These are phyloP conservation scores for Atta texana DNA, from an alignment of 1,140 invertebrate species.

Conservation along the genomic window DNA sequence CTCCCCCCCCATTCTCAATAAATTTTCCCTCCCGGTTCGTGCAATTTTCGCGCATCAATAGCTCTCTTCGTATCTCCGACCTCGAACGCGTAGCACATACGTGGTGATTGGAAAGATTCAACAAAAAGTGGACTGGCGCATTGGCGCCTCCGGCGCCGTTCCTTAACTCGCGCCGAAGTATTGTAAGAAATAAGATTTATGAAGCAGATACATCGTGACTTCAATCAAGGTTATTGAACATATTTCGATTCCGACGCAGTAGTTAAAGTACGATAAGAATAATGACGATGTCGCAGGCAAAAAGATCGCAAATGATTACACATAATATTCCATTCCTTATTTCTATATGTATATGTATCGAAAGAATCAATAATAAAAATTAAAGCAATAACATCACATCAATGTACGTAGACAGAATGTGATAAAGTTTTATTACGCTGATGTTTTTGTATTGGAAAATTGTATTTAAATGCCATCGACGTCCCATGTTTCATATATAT, in stretches of 20 bases:
- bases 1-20: background rate
- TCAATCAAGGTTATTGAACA: constrained; percentile 32
- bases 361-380: constrained; percentile 22
- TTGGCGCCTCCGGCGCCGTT: constrained; percentile 12
- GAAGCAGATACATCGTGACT: constrained; percentile 43
- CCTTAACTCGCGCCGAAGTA: background rate
- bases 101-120: constrained; percentile 22
- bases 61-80: constrained; percentile 2
- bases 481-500: background rate
- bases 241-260: constrained; percentile 12
- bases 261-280: constrained; percentile 68
- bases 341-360: background rate
- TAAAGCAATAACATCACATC: background rate
- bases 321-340: constrained; percentile 2
- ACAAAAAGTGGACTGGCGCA: constrained; percentile 22
- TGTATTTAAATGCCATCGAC: background rate
- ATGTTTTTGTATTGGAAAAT: background rate
- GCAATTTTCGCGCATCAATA: constrained; percentile 6
- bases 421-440: background rate
- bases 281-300: constrained; percentile 69
- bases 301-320: constrained; percentile 51
- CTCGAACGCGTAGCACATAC: background rate
- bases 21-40: constrained; percentile 18
- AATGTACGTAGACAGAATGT: background rate
- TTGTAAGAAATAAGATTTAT: constrained; percentile 74